Evolutionary conservation across 2,888 invertebrate species (phyloP), one percentile per base, ranked within the genome.

Genomic region (Dicranocentrus wangi): DNA sequence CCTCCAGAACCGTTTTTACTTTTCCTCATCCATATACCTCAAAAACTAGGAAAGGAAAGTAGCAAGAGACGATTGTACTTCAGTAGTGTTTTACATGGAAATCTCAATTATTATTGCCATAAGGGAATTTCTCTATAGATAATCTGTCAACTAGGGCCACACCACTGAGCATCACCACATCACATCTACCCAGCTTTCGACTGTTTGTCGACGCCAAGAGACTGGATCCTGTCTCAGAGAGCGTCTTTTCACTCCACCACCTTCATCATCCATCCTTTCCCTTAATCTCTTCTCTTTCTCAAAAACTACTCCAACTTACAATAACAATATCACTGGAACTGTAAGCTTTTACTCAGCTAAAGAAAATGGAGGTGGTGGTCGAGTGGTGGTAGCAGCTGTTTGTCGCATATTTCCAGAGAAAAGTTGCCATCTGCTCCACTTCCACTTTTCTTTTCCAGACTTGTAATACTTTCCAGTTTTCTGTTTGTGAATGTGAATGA

Each of bases 321-420:
- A n/a, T n/a, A n/a, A n/a, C n/a, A n/a, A n/a, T n/a, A n/a, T n/a
- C n/a, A n/a, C n/a, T n/a, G n/a, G n/a, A n/a, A n/a, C n/a, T n/a
- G n/a, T n/a, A n/a, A n/a, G 15, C 47, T 47, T 47, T 47, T 2
- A 2, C 47, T 3, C 47, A 47, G n/a, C 15, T 47, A 47, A 15
- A 10, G 10, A 47, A n/a, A 47, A 7, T 47, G 47, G n/a, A n/a
- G n/a, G n/a, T n/a, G n/a, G n/a, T n/a, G n/a, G n/a, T n/a, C n/a
- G 43, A 43, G n/a, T n/a, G 19, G 47, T 43, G 71, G 73, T 53
- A 65, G 53, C 73, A 73, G 73, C 73, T 73, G 73, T 73, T 73
- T 65, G 72, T 61, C 27, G 72, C 61, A 72, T 72, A 72, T 72
- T 72, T 61, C 63, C 72, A 51, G 61, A 61, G 72, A 72, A 72